phyloP scores from a whole-genome alignment of 2,113 vertebrate genomes.

The Polypterus senegalus region DNA sequence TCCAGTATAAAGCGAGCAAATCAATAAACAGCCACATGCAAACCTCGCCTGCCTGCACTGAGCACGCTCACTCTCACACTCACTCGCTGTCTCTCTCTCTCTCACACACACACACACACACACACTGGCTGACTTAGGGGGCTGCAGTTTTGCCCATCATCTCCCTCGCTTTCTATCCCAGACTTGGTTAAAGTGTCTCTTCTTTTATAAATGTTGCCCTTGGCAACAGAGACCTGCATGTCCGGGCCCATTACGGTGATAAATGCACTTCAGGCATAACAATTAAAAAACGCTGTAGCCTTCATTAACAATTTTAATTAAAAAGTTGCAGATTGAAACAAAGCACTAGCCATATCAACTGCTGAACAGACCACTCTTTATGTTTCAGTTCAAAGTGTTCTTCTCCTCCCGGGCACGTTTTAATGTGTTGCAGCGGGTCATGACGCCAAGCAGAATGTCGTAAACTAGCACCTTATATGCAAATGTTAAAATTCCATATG shows the following conservation, averaged over 20 bases:
- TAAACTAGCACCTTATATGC: no score
- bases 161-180: neutral
- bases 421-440: no score
- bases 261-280: neutral
- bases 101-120: neutral
- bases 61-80: no score
- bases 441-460: no score
- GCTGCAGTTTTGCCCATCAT: no score
- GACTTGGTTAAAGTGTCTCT: conserved; percentile 15
- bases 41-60: conserved; percentile 34
- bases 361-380: no score
- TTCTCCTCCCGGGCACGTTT: no score
- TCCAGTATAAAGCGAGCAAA: conserved; percentile 61
- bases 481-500: no score
- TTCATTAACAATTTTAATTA: no score
- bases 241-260: neutral
- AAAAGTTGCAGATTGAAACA: no score
- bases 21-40: conserved; percentile 50
- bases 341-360: no score
- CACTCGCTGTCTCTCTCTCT: neutral
- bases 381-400: no score
- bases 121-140: neutral
- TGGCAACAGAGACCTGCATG: conserved; percentile 26
- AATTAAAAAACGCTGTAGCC: neutral
- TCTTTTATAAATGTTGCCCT: conserved; percentile 29